Percentiles rank a stretch among this genome's conserved stretches.
These are phyloP conservation scores for Myotis davidii DNA, from an alignment of 2,113 vertebrate species.

Conservation along the genomic window DNA sequence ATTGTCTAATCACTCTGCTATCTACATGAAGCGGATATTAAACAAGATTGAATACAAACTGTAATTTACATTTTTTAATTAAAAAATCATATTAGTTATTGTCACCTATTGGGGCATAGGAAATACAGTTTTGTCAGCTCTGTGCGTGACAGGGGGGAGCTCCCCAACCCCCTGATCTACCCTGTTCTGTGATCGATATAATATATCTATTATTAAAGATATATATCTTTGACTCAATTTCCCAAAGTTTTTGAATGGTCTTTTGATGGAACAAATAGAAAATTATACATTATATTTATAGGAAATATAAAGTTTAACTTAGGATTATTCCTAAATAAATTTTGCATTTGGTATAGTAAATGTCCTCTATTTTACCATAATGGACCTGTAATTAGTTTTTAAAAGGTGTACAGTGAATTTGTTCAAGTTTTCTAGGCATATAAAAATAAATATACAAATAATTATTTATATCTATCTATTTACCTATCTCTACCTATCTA, in stretches of 20 bases:
- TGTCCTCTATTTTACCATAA: not conserved
- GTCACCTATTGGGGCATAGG: too few relatives aligned
- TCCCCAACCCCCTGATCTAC: too few relatives aligned
- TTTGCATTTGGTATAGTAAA: not conserved
- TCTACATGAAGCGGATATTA: not conserved
- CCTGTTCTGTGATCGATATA: too few relatives aligned
- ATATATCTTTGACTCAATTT: slow-evolving; percentile 5
- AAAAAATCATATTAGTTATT: not conserved
- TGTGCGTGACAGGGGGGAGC: too few relatives aligned
- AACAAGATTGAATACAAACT: not conserved
- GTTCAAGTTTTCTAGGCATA: not conserved
- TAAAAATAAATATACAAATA: not conserved
- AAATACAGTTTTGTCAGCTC: too few relatives aligned
- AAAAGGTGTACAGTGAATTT: not conserved
- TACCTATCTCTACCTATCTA: not conserved
- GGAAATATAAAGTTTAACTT: not conserved
- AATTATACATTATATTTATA: not conserved
- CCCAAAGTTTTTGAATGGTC: slow-evolving; percentile 2
- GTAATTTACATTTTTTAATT: not conserved
- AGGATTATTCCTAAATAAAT: not conserved
- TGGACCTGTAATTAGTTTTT: not conserved
- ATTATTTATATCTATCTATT: not conserved
- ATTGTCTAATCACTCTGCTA: not conserved
- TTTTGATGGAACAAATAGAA: slow-evolving; percentile 1
- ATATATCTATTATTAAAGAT: not conserved